These are phyloP conservation scores for Agrilus planipennis DNA, from an alignment of 1,140 invertebrate species.

Conservation along the genomic window DNA sequence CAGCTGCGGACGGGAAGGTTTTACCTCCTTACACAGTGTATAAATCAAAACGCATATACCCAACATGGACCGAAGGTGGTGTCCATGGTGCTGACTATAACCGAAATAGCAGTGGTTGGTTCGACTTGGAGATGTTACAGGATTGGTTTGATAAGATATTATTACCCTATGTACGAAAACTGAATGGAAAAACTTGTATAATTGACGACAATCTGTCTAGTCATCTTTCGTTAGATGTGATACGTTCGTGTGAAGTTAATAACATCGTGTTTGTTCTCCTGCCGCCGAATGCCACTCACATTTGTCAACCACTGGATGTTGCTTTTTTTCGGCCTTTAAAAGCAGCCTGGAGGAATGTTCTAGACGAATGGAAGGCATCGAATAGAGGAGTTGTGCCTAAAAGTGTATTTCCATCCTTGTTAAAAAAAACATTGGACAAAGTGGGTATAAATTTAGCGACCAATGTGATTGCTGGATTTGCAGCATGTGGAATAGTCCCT, in stretches of 20 bases:
- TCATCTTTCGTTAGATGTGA: slow-evolving; percentile 26
- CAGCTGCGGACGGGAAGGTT: slow-evolving; percentile 19
- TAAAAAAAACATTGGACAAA: background rate
- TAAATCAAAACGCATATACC: slow-evolving; percentile 27
- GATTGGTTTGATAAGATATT: slow-evolving; percentile 15
- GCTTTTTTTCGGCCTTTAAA: slow-evolving; percentile 30
- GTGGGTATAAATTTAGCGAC: background rate
- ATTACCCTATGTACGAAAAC: slow-evolving; percentile 14
- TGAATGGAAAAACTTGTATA: slow-evolving; percentile 15
- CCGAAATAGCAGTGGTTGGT: slow-evolving; percentile 25
- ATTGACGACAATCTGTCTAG: slow-evolving; percentile 31
- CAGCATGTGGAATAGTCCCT: background rate
- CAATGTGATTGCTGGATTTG: background rate
- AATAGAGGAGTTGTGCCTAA: slow-evolving; percentile 7
- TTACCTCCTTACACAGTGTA: slow-evolving; percentile 30
- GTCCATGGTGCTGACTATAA: slow-evolving; percentile 25
- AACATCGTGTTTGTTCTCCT: slow-evolving; percentile 14
- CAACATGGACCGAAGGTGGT: slow-evolving; percentile 26
- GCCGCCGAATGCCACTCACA: slow-evolving; percentile 31
- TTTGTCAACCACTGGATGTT: slow-evolving; percentile 33
- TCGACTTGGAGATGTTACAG: slow-evolving; percentile 13
- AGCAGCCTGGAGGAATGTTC: slow-evolving; percentile 27
- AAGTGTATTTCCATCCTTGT: background rate
- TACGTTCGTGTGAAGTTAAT: slow-evolving; percentile 16
- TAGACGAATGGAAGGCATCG: too few species aligned